Evolutionary conservation across 2,113 vertebrate species (phyloP), one percentile per base, ranked within the genome.

Genomic region (Chrysochloris asiatica): DNA sequence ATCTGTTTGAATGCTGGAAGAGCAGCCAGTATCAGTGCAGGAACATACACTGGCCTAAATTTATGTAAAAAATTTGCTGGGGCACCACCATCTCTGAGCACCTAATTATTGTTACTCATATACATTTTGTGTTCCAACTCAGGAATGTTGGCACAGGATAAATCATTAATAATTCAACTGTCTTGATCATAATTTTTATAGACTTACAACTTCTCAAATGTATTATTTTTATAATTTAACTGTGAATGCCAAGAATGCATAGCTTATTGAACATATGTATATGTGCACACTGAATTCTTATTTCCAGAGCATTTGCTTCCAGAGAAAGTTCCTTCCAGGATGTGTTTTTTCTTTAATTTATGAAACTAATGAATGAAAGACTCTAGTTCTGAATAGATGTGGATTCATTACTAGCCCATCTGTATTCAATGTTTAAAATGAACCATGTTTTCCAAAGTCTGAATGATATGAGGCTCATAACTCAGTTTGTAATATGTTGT

Each of bases 401-500:
- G 43, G 56, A 59, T 13, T 86, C 22, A 72, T 89, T 21, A 54
- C 6, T 38, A 19, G 21, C 8, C 45, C 4, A 69, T 61, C n/a
- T 56, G 5, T 50, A 73, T 69, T 94, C 71, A 73, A 8, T 59
- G 24, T 75, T 83, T 67, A 84, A 87, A 91, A 93, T 65, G 45
- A 86, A 88, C 14, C 79, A 56, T 93, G 83, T 86, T 72, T 72
- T 90, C 81, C 80, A 93, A 91, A 83, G 45, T 72, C 3, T 1
- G 9, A 89, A 1, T 95, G 90, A 94, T 84, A 50, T 78, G 36
- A 89, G 54, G 12, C 75, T 86, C 36, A 81, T 85, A 94, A 91
- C 21, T 94, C 94, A 95, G 82, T 95, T n/a, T 86, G 48, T 21
- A 90, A 93, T 71, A 52, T 11, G 7, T 71, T 93, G 6, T 47